Conservation (phyloP, 2,888 invertebrate genomes). For the Hydrotaea cyrtoneurina region DNA sequence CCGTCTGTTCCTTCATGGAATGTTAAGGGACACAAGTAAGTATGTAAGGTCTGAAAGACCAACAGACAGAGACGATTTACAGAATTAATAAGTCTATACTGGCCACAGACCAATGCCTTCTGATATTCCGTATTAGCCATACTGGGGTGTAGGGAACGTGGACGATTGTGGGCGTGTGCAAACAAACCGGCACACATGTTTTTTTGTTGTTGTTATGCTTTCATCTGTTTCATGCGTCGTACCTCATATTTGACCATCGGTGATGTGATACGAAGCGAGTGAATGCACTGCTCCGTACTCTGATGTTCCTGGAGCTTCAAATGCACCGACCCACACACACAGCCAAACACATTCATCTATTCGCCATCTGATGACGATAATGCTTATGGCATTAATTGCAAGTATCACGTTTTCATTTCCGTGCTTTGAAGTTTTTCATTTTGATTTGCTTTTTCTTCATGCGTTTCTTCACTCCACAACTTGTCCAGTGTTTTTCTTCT, state of each 20-base stretch:
- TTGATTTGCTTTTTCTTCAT: neutral
- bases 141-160: no score
- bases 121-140: no score
- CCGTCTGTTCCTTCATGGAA: no score
- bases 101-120: no score
- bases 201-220: neutral
- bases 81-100: no score
- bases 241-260: neutral
- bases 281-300: no score
- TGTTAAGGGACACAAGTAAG: no score
- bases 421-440: slow-evolving; percentile 49
- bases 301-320: neutral
- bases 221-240: neutral
- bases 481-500: neutral
- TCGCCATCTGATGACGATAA: slow-evolving; percentile 51
- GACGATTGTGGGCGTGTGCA: no score
- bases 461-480: neutral
- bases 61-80: no score
- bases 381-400: slow-evolving; percentile 64
- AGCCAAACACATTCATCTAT: neutral
- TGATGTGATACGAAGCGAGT: neutral
- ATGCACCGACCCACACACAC: slow-evolving; percentile 14
- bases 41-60: no score
- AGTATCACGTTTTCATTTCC: slow-evolving; percentile 64
- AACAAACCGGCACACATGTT: neutral